phyloP scores from a whole-genome alignment of 2,888 invertebrate species.

The Amphipyra tragopoginis region DNA sequence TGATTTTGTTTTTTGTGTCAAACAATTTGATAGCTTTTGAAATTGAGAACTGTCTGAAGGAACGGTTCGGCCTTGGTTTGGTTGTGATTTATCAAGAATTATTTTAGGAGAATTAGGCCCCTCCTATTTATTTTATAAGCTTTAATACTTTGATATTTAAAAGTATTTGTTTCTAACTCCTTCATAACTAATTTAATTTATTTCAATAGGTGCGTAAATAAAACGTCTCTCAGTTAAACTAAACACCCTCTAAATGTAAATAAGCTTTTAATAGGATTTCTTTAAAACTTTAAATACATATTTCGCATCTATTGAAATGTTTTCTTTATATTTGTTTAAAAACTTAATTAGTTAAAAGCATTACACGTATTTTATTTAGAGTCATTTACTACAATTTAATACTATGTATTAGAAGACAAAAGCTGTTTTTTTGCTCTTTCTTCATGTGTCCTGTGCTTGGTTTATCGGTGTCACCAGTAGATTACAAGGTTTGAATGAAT shows the following conservation, averaged over 20 bases:
- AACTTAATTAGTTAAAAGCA: conserved; percentile 16
- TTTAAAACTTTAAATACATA: neutral
- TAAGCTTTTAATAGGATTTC: conserved; percentile 5
- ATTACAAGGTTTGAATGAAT: too few relatives aligned
- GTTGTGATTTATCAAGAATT: too few relatives aligned
- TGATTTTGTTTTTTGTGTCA: too few relatives aligned
- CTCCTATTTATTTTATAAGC: too few relatives aligned
- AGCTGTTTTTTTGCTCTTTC: too few relatives aligned
- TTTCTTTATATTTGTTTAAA: conserved; percentile 1
- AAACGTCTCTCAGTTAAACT: neutral
- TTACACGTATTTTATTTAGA: neutral
- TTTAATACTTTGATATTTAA: conserved; percentile 1
- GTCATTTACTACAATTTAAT: neutral
- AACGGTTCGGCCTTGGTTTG: too few relatives aligned
- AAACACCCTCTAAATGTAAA: neutral
- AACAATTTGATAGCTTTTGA: too few relatives aligned
- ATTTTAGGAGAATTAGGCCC: too few relatives aligned
- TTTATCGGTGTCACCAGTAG: too few relatives aligned
- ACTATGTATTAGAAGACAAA: too few relatives aligned
- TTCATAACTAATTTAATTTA: neutral
- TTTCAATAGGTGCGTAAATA: neutral
- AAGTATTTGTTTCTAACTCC: neutral
- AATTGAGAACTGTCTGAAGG: too few relatives aligned
- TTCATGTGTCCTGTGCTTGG: too few relatives aligned
- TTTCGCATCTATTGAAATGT: neutral